Percentiles rank a stretch among this genome's conserved stretches.
Evolutionary conservation across 2,888 invertebrate genomes (phyloP).

Genomic region (Chalcis sispes): DNA sequence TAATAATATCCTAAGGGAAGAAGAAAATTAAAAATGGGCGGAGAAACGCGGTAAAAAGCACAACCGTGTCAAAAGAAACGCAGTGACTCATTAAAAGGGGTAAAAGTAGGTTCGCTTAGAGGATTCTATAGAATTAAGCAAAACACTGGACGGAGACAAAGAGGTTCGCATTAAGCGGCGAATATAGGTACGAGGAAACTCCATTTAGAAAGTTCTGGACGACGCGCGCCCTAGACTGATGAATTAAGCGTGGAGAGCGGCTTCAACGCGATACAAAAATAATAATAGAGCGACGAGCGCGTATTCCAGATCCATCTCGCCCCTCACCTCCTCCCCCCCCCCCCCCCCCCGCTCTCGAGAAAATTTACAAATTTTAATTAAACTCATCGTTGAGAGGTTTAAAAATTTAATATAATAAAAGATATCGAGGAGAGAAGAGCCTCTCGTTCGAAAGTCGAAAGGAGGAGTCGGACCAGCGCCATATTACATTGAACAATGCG

Average conservation of each 20-base stretch:
- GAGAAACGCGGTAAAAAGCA: conserved; percentile 12
- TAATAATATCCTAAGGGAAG: conserved; percentile 11
- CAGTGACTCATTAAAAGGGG: conserved; percentile 31
- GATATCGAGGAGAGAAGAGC: conserved; percentile 19
- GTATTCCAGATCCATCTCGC: too few species aligned
- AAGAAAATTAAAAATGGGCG: neutral
- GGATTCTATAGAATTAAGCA: conserved; percentile 39
- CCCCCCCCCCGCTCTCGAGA: neutral
- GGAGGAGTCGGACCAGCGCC: neutral
- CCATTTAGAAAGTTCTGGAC: conserved; percentile 38
- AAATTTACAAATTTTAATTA: conserved; percentile 34
- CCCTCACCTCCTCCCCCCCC: too few species aligned
- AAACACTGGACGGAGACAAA: conserved; percentile 50
- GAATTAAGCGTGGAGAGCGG: conserved; percentile 5
- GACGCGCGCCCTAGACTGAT: neutral
- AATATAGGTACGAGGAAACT: conserved; percentile 47
- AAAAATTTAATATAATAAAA: conserved; percentile 37
- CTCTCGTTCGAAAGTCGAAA: too few species aligned
- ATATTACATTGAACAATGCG: conserved; percentile 30
- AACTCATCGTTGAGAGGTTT: neutral
- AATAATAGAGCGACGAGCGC: conserved; percentile 12
- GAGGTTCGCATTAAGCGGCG: conserved; percentile 32
- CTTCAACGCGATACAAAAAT: conserved; percentile 37
- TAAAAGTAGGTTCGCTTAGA: conserved; percentile 39
- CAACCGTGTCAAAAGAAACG: conserved; percentile 14